Conservation (phyloP, 1,140 invertebrate species). For the Drosophila guanche region DNA sequence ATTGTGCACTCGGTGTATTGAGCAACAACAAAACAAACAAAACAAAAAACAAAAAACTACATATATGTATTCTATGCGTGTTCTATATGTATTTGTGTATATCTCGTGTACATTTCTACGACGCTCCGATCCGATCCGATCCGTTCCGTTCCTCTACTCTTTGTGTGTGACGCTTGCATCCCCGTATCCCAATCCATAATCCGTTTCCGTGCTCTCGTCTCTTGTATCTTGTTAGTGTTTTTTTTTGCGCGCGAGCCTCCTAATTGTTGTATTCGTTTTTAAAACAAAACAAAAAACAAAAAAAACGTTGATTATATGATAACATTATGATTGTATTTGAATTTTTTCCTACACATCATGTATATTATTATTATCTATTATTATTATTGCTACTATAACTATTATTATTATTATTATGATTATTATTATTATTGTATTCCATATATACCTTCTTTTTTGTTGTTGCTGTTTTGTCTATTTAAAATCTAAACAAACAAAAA, state of each 20-base stretch:
- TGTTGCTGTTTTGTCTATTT: constrained; percentile 30
- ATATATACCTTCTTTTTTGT: constrained; percentile 21
- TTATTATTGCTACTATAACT: constrained; percentile 30
- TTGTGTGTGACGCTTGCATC: too few relatives aligned
- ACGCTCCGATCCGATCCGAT: too few relatives aligned
- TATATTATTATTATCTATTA: constrained; percentile 25
- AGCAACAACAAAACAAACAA: constrained; percentile 15
- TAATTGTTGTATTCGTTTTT: constrained; percentile 70
- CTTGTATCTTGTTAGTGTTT: too few relatives aligned
- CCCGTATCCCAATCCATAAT: background rate
- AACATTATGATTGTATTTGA: constrained; percentile 47
- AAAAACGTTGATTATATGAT: constrained; percentile 66
- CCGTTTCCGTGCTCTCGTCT: too few relatives aligned
- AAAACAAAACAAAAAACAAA: constrained; percentile 16
- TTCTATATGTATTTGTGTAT: constrained; percentile 8
- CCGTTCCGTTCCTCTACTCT: too few relatives aligned
- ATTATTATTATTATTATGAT: constrained; percentile 31
- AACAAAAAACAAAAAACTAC: constrained; percentile 20
- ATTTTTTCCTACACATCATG: constrained; percentile 51
- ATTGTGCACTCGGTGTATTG: constrained; percentile 81
- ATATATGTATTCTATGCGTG: constrained; percentile 30
- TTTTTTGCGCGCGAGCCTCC: constrained; percentile 9
- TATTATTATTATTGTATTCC: constrained; percentile 33
- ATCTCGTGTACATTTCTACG: too few relatives aligned
- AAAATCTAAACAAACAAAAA: constrained; percentile 35